phyloP scores from a whole-genome alignment of 2,888 invertebrate genomes.

The Drosophila neutralis region DNA sequence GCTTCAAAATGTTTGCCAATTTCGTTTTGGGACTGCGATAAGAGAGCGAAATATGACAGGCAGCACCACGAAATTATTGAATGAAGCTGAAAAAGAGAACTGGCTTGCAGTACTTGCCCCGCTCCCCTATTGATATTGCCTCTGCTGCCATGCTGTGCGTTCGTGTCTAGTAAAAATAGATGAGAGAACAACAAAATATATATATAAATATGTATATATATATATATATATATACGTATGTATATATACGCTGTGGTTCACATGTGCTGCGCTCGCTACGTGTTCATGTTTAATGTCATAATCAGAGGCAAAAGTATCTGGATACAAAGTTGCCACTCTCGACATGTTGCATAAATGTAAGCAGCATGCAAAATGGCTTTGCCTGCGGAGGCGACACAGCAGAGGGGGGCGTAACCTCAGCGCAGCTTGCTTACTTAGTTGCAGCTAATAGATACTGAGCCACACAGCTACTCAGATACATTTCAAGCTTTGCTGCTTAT shows the following conservation, averaged over 20 bases:
- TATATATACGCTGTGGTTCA: slow-evolving; percentile 53
- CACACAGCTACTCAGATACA: slow-evolving; percentile 20
- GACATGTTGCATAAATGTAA: slow-evolving; percentile 66
- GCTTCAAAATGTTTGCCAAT: slow-evolving; percentile 61
- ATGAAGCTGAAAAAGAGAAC: slow-evolving; percentile 41
- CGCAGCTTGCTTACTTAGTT: slow-evolving; percentile 39
- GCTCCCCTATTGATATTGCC: background rate
- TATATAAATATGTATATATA: background rate
- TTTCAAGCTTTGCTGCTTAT: slow-evolving; percentile 6
- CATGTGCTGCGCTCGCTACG: slow-evolving; percentile 70
- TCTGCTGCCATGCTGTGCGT: slow-evolving; percentile 47
- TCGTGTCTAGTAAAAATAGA: slow-evolving; percentile 43
- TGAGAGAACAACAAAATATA: slow-evolving; percentile 22
- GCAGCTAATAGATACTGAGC: slow-evolving; percentile 44
- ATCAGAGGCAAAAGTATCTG: slow-evolving; percentile 65
- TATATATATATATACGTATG: background rate
- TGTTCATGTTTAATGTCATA: slow-evolving; percentile 80
- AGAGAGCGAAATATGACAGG: slow-evolving; percentile 57
- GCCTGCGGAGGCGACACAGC: slow-evolving; percentile 21
- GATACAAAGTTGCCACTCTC: slow-evolving; percentile 61
- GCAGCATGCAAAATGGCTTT: slow-evolving; percentile 65
- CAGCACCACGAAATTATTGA: slow-evolving; percentile 54
- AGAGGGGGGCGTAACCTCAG: slow-evolving; percentile 55
- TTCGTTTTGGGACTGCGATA: slow-evolving; percentile 54
- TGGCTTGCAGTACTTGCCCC: slow-evolving; percentile 33